Evolutionary conservation across 2,113 vertebrate species (phyloP).

Genomic region (Shinisaurus crocodilurus): DNA sequence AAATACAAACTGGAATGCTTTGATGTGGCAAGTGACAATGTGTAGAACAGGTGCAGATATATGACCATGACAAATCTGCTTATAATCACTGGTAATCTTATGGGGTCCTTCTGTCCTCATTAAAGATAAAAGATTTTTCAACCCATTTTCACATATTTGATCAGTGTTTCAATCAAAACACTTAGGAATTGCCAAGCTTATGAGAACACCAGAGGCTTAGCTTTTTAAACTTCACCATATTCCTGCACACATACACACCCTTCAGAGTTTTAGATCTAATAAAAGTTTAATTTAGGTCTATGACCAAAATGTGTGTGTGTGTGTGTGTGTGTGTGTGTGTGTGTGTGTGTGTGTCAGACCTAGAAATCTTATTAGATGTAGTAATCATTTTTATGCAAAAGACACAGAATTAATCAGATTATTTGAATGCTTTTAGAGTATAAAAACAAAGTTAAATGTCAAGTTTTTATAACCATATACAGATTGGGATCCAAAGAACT

Average conservation of each 20-base stretch:
- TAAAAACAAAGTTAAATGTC: not conserved
- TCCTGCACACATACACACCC: not conserved
- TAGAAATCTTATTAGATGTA: not conserved
- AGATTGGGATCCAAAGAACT: not conserved
- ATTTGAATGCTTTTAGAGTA: not conserved
- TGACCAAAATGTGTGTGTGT: not conserved
- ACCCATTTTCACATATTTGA: conserved; percentile 55
- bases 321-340: not conserved
- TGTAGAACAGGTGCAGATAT: conserved; percentile 81
- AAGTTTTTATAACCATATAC: not conserved
- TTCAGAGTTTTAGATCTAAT: not conserved
- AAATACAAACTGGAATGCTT: conserved; percentile 78
- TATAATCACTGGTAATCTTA: conserved; percentile 79
- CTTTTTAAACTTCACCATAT: conserved; percentile 18
- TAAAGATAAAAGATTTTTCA: conserved; percentile 70
- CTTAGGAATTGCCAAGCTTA: conserved; percentile 53
- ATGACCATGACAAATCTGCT: conserved; percentile 82
- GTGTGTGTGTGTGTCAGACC: not conserved
- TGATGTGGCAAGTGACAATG: conserved; percentile 81
- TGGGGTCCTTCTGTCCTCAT: conserved; percentile 61
- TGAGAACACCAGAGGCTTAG: conserved; percentile 15
- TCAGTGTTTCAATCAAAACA: conserved; percentile 61
- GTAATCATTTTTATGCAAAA: not conserved
- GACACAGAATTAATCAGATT: not conserved
- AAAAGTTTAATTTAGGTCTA: not conserved